Evolutionary conservation across 2,113 vertebrate genomes (phyloP).

Genomic region (Corydoras sp.): DNA sequence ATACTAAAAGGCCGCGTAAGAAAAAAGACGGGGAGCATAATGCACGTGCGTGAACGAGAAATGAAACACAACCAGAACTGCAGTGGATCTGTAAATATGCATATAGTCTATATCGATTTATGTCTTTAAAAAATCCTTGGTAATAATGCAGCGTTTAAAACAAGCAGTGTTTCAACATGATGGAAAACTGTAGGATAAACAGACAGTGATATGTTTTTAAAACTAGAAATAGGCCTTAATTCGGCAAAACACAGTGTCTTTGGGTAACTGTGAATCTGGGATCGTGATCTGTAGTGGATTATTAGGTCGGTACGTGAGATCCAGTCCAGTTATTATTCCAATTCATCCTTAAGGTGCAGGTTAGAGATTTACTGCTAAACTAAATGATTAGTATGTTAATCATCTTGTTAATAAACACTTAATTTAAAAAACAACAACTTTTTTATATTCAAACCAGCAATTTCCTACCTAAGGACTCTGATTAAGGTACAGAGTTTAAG

Average conservation of each 20-base stretch:
- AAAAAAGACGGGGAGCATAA: slow-evolving; percentile 35
- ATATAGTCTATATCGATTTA: slow-evolving; percentile 33
- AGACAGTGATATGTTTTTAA: slow-evolving; percentile 48
- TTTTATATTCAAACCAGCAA: no score
- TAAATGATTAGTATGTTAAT: no score
- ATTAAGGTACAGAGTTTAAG: no score
- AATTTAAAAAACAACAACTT: no score
- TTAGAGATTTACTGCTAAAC: no score
- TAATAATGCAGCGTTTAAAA: not conserved
- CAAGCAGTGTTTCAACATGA: slow-evolving; percentile 7
- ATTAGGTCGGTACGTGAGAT: no score
- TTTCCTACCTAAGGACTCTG: no score
- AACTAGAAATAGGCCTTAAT: slow-evolving; percentile 45
- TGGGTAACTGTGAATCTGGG: slow-evolving; percentile 58
- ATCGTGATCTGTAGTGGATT: no score
- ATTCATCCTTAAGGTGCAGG: no score
- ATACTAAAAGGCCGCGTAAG: slow-evolving; percentile 70
- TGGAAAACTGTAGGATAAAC: slow-evolving; percentile 33
- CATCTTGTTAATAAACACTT: no score
- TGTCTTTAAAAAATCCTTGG: no score
- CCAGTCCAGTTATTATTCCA: no score
- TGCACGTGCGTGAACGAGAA: slow-evolving; percentile 29
- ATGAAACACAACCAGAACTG: slow-evolving; percentile 34
- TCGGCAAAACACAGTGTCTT: slow-evolving; percentile 58
- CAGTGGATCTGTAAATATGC: slow-evolving; percentile 45